A percentile compares a stretch with the other conserved stretches of the same genome.
phyloP scores from a whole-genome alignment of 1,140 invertebrate genomes.

The Aphelinus atriplicis region DNA sequence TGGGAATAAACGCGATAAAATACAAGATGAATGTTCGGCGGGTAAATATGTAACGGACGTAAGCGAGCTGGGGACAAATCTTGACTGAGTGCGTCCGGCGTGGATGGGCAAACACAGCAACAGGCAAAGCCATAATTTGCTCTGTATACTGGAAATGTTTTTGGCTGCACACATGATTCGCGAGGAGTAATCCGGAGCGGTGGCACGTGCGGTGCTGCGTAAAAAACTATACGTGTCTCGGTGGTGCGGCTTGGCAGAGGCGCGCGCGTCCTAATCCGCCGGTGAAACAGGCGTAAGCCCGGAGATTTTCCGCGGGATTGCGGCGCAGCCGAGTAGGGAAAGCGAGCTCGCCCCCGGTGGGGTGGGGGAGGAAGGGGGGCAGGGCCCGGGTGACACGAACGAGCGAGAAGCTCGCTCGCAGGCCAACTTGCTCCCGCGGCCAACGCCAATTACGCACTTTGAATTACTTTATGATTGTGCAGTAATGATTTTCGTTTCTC shows the following conservation, averaged over 20 bases:
- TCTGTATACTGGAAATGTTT: background rate
- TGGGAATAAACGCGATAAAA: no score
- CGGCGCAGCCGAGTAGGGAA: constrained; percentile 46
- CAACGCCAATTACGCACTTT: background rate
- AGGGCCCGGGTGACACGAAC: constrained; percentile 22
- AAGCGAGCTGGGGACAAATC: no score
- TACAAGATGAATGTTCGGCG: no score
- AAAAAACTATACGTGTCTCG: no score
- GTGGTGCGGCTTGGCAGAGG: no score
- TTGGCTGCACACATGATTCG: background rate
- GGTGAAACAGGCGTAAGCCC: constrained; percentile 59
- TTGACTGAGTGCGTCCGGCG: no score
- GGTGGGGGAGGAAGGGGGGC: background rate
- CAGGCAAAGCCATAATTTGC: no score
- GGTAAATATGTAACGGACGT: no score
- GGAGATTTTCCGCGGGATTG: constrained; percentile 56
- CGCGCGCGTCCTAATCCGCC: constrained; percentile 50
- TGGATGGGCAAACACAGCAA: no score
- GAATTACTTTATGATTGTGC: constrained; percentile 14
- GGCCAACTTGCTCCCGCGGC: no score
- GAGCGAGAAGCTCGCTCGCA: background rate
- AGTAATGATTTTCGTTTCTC: constrained; percentile 9
- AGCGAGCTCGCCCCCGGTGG: constrained; percentile 3
- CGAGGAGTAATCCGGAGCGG: constrained; percentile 36
- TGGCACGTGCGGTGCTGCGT: background rate